Conservation (phyloP, 1,140 invertebrate genomes). For the Anastatus disparis region DNA sequence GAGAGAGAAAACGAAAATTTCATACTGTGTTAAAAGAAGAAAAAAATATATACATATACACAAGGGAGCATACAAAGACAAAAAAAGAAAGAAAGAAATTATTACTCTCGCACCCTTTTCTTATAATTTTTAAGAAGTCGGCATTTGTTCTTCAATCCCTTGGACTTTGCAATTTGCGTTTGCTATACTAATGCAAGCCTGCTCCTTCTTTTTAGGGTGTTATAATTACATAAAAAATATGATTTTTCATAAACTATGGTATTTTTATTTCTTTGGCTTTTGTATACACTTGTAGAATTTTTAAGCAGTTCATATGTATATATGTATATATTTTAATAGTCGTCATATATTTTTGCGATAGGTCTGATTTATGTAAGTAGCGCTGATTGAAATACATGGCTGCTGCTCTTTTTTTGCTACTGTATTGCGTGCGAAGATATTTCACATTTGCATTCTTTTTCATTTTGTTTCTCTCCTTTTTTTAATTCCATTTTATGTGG, state of each 20-base stretch:
- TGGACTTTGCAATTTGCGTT: constrained; percentile 3
- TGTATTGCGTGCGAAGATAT: not conserved
- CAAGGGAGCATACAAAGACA: too few species aligned
- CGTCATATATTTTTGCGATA: not conserved
- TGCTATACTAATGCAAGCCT: constrained; percentile 10
- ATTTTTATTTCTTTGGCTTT: not conserved
- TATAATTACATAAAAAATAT: constrained; percentile 13
- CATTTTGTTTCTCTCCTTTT: too few species aligned
- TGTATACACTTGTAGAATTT: too few species aligned
- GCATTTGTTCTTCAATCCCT: not conserved
- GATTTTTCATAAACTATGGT: too few species aligned
- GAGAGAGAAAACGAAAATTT: constrained; percentile 29
- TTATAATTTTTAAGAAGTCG: constrained; percentile 29
- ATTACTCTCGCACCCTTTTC: constrained; percentile 13
- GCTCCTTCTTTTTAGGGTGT: too few species aligned
- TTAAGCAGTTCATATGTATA: too few species aligned
- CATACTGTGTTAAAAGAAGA: constrained; percentile 11
- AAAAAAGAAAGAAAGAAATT: not conserved
- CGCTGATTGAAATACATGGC: constrained; percentile 7
- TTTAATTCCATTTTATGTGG: too few species aligned
- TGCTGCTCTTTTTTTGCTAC: not conserved
- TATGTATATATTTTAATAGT: too few species aligned
- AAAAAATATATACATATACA: too few species aligned
- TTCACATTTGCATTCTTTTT: too few species aligned
- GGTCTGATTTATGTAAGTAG: constrained; percentile 2